Evolutionary conservation across 1,140 invertebrate species (phyloP), one percentile per base, ranked within the genome.

Genomic region (Plodia interpunctella): DNA sequence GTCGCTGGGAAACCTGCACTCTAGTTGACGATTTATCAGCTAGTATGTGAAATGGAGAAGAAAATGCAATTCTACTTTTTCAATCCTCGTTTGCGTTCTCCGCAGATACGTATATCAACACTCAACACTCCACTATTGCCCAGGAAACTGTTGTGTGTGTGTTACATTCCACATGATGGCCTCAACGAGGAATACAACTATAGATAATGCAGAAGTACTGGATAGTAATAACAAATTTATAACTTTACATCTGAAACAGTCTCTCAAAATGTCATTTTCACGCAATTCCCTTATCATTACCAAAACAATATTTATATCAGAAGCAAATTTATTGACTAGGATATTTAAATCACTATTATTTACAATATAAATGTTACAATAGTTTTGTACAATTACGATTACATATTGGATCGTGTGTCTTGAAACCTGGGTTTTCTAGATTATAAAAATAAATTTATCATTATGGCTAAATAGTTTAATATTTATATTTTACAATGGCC

Each of bases 391-490:
- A 75, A 63, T 62, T 63, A 59, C n/a, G 13, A 53, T 62, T 65
- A 64, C 59, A 52, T 44, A 3, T 66, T 66, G 57, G 62, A 62
- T 82, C 83, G 78, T 83, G 72, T 81, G 78, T 79, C 66, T 61
- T 72, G 77, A 83, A 83, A 85, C 78, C 77, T 77, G 71, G 68
- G 67, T 62, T 57, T 58, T 68, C 66, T 78, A 72, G 62, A 69
- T 81, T 87, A 87, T 68, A 87, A 87, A 87, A 87, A 87, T 87
- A 87, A 87, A 68, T 78, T 68, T 76, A 78, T 66, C 49, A 35
- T 63, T 69, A 74, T 15, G 15, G 2, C 9, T 35, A 44, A 30
- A 15, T 44, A 53, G 13, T 49, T 19, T 18, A 10, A 10, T 32
- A 32, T 32, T 3, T n/a, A 44, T 62, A 53, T 62, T 58, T 57